Evolutionary conservation across 2,888 invertebrate genomes (phyloP).

Genomic region (Synergus umbraculus): DNA sequence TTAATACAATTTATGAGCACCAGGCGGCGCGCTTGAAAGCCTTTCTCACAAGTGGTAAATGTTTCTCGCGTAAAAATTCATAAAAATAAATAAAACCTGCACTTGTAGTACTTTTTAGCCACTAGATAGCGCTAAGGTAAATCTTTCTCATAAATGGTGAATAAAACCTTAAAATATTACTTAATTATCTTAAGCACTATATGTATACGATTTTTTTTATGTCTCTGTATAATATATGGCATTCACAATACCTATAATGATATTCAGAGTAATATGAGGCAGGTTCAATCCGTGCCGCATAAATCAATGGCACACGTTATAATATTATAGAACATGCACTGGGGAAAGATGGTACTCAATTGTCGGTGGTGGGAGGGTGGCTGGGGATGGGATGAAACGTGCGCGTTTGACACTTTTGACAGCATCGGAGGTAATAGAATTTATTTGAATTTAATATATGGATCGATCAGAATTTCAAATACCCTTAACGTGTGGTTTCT

Average conservation of each 20-base stretch:
- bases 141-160: no score
- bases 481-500: constrained; percentile 7
- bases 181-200: no score
- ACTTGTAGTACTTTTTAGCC: no score
- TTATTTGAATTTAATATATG: constrained; percentile 41
- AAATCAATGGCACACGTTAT: constrained; percentile 9
- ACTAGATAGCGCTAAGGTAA: no score
- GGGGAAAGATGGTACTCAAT: constrained; percentile 23
- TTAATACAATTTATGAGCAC: no score
- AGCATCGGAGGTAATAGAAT: constrained; percentile 28
- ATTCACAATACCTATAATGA: constrained; percentile 4
- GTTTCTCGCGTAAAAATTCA: no score
- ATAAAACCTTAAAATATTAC: no score
- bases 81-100: no score
- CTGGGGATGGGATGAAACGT: not conserved
- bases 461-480: constrained; percentile 39
- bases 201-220: not conserved
- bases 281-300: constrained; percentile 9
- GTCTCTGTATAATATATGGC: not conserved
- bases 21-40: no score
- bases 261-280: constrained; percentile 15
- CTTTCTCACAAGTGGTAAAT: no score
- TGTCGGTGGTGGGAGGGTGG: not conserved
- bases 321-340: constrained; percentile 32
- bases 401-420: constrained; percentile 36